phyloP scores from a whole-genome alignment of 1,140 invertebrate species.

The Drosophila kepulauana region DNA sequence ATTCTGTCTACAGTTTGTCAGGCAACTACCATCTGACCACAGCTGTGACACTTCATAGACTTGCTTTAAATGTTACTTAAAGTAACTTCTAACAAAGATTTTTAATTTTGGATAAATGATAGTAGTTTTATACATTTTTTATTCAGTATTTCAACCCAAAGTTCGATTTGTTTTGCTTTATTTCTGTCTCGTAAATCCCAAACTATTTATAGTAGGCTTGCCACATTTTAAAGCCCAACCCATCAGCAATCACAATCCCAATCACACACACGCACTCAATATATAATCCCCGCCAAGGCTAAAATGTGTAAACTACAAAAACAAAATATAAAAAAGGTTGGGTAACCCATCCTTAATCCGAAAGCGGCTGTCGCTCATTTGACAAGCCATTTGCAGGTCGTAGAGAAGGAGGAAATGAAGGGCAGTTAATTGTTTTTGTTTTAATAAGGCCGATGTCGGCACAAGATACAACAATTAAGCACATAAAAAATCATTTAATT shows the following conservation, averaged over 20 bases:
- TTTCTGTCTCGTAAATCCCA: no score
- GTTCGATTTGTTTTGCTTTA: not conserved
- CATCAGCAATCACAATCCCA: slow-evolving; percentile 12
- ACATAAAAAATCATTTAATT: slow-evolving; percentile 80
- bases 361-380: slow-evolving; percentile 54
- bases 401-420: slow-evolving; percentile 36
- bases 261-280: slow-evolving; percentile 46
- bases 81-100: not conserved
- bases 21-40: slow-evolving; percentile 10
- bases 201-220: slow-evolving; percentile 12
- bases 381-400: slow-evolving; percentile 78
- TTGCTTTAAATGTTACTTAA: not conserved
- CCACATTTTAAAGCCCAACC: slow-evolving; percentile 31
- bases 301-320: not conserved
- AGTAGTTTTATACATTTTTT: not conserved
- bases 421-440: slow-evolving; percentile 45
- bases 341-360: slow-evolving; percentile 19
- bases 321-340: not conserved
- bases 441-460: slow-evolving; percentile 68
- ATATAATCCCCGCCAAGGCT: slow-evolving; percentile 2
- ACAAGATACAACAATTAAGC: slow-evolving; percentile 70
- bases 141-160: not conserved
- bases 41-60: slow-evolving; percentile 55
- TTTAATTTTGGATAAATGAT: not conserved
- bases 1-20: not conserved